Evolutionary conservation across 2,888 invertebrate genomes (phyloP).

Genomic region (Thalpophila matura): DNA sequence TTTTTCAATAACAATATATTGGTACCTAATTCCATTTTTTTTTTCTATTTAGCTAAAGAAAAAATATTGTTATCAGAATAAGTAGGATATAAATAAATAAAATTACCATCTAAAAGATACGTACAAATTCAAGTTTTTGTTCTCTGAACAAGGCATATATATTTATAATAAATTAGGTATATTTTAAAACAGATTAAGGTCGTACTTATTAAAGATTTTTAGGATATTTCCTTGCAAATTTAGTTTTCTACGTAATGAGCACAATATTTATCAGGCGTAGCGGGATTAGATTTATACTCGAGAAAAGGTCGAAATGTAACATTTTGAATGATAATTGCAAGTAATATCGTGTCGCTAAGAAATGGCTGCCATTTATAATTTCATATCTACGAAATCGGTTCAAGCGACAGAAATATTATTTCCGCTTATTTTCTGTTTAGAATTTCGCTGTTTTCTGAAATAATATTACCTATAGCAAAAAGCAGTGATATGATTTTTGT

Average conservation of each 20-base stretch:
- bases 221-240: conserved; percentile 14
- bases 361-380: conserved; percentile 45
- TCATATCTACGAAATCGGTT: conserved; percentile 39
- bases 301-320: conserved; percentile 45
- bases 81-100: too few species aligned
- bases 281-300: conserved; percentile 50
- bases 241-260: conserved; percentile 25
- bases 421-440: not conserved
- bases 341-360: conserved; percentile 41
- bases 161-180: too few species aligned
- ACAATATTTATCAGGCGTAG: conserved; percentile 51
- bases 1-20: too few species aligned
- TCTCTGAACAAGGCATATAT: too few species aligned
- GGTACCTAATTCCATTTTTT: too few species aligned
- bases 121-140: too few species aligned
- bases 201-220: conserved; percentile 21
- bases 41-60: too few species aligned
- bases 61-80: too few species aligned
- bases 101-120: too few species aligned
- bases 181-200: not conserved
- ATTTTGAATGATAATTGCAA: conserved; percentile 53
- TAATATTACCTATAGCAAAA: not conserved
- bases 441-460: not conserved
- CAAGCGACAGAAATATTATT: conserved; percentile 14
- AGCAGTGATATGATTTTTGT: not conserved